Percentiles rank a stretch among this genome's conserved stretches.
Conservation (phyloP, 2,113 vertebrate genomes). For the Trinectes maculatus region DNA sequence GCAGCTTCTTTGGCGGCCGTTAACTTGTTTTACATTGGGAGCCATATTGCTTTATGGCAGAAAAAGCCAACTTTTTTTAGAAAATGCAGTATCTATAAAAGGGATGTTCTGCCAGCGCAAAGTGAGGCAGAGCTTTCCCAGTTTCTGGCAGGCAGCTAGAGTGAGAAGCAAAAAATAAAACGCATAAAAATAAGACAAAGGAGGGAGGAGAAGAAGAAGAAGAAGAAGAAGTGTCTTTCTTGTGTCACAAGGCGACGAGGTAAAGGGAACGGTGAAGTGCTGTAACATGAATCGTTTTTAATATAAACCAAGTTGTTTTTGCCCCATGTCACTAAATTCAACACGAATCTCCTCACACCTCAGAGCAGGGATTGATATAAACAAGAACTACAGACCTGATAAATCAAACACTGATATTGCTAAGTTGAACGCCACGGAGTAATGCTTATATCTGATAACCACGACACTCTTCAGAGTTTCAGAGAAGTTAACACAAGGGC, state of each 20-base stretch:
- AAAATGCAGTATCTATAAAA: background rate
- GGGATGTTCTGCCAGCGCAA: slow-evolving; percentile 1
- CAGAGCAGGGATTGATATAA: background rate
- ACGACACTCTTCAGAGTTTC: slow-evolving; percentile 27
- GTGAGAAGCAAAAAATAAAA: slow-evolving; percentile 1
- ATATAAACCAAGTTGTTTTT: no score
- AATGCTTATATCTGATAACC: slow-evolving; percentile 27
- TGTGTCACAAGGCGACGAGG: background rate
- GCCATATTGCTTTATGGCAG: slow-evolving; percentile 36
- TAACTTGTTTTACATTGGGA: slow-evolving; percentile 23
- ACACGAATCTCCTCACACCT: background rate
- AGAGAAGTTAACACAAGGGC: slow-evolving; percentile 60
- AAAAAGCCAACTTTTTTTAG: slow-evolving; percentile 21
- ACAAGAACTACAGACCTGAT: background rate
- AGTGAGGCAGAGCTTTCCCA: slow-evolving; percentile 5
- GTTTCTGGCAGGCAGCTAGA: background rate
- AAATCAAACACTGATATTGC: slow-evolving; percentile 15
- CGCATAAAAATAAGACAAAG: slow-evolving; percentile 13
- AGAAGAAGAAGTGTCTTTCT: background rate
- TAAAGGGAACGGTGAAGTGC: background rate
- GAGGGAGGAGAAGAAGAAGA: background rate
- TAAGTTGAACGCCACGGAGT: slow-evolving; percentile 6
- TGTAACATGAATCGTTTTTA: background rate
- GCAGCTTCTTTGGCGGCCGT: slow-evolving; percentile 38
- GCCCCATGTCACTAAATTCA: no score